A percentile compares a stretch with the other conserved stretches of the same genome.
phyloP scores from a whole-genome alignment of 2,888 invertebrate species.

The Gonocerus acuteangulatus region DNA sequence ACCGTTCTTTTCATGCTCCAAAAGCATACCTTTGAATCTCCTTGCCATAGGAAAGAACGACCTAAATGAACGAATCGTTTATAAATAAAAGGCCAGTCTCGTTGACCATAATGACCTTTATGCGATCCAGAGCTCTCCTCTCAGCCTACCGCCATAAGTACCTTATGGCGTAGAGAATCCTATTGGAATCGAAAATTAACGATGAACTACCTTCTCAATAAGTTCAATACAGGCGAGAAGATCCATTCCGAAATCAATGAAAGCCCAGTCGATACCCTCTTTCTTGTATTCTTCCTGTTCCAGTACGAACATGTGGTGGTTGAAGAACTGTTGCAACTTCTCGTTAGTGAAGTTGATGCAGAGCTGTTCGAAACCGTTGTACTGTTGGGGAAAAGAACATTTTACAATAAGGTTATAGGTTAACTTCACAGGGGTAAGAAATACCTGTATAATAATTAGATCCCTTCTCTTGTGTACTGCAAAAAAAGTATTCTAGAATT shows the following conservation, averaged over 20 bases:
- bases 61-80: too few relatives aligned
- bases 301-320: conserved; percentile 99
- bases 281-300: conserved; percentile 98
- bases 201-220: conserved; percentile 76
- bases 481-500: too few relatives aligned
- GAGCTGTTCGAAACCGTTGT: conserved; percentile 97
- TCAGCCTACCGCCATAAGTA: background rate
- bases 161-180: background rate
- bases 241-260: conserved; percentile 99
- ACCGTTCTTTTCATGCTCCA: too few relatives aligned
- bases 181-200: background rate
- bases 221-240: conserved; percentile 96
- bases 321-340: conserved; percentile 99
- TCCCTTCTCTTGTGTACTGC: too few relatives aligned
- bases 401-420: background rate
- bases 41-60: too few relatives aligned
- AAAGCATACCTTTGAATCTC: too few relatives aligned
- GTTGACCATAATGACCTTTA: conserved; percentile 17
- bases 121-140: background rate
- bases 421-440: background rate
- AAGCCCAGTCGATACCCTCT: conserved; percentile 96
- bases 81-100: conserved; percentile 1
- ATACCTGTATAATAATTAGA: too few relatives aligned
- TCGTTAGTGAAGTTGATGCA: conserved; percentile 99
- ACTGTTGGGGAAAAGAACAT: conserved; percentile 50